Percentiles rank a stretch among this genome's conserved stretches.
Conservation (phyloP, 2,797 vertebrate genomes). For the Gambusia yucatana region DNA sequence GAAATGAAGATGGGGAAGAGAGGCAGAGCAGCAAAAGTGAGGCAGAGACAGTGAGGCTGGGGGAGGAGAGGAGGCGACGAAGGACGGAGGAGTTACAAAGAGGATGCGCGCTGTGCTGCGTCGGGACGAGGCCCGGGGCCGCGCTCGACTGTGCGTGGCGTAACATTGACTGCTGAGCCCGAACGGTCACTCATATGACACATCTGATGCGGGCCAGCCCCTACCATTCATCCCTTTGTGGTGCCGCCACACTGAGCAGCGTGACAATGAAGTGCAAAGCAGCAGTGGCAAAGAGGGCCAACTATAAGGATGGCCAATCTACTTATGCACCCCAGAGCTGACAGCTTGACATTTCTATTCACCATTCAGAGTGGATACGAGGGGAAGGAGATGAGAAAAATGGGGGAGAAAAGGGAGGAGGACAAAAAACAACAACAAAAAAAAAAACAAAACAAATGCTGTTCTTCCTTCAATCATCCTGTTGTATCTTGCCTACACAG, state of each 20-base stretch:
- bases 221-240: conserved; percentile 85
- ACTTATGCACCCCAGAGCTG: conserved; percentile 84
- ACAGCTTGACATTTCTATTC: conserved; percentile 90
- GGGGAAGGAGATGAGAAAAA: conserved; percentile 57
- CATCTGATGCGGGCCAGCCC: conserved; percentile 83
- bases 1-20: conserved; percentile 65
- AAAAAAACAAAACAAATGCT: conserved; percentile 58
- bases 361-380: conserved; percentile 74
- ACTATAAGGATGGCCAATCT: conserved; percentile 86
- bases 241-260: conserved; percentile 82
- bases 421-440: conserved; percentile 33
- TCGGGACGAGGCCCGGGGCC: conserved; percentile 31
- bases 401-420: conserved; percentile 55
- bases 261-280: conserved; percentile 86
- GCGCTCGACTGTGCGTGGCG: conserved; percentile 54
- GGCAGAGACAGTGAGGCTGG: conserved; percentile 35
- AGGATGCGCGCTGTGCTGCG: conserved; percentile 30
- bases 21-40: conserved; percentile 44
- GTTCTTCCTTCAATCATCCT: conserved; percentile 77
- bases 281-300: conserved; percentile 81
- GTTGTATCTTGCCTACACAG: conserved; percentile 74
- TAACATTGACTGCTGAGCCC: conserved; percentile 72
- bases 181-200: conserved; percentile 83
- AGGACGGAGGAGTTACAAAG: conserved; percentile 54
- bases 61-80: neutral